Evolutionary conservation across 30 jellyfish, hydroid and myxozoan species (phyloP), one percentile per base, ranked within the genome.

Genomic region (Hydractinia echinata): DNA sequence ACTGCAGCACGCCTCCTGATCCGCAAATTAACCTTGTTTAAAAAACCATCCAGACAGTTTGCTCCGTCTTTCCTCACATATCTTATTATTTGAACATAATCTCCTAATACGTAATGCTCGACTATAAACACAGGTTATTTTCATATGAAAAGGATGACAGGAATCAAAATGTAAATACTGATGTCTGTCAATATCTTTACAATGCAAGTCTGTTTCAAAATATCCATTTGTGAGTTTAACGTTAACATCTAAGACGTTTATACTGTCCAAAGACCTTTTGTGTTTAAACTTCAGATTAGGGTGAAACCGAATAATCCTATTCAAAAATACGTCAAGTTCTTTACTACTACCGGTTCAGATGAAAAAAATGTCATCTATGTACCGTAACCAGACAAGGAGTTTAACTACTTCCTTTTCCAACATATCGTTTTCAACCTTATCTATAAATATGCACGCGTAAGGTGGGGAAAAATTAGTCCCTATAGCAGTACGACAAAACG

Each of bases 391-490:
- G 69, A 30, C 44, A 30, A 30, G 44, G 44, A 39, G 18, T 19
- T 11, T 14, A 19, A 11, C 48, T 14, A 30, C 44, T 30, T 30
- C 44, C 44, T 30, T 30, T 30, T 30, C 44, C 44, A 30, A 30
- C 1, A 30, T 10, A 11, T 67, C 3, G 18, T 1, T 51, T 20
- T 67, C 78, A 10, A 67, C 49, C 14, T 15, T 51, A 67, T 39
- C 11, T 4, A 67, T 67, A 19, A 15, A 67, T 11, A 67, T 67
- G 78, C 49, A 39, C 39, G 78, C 78, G 1, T 67, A 67, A 67
- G 53, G 18, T 11, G 82, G 73, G 1, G 79, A 1, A 50, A 73
- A 73, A 2, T 50, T 73, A 11, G 82, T 73, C 76, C 82, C 82
- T 51, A 73, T 73, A 13, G 82, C 82, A 8, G 82, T 73, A 11